These are phyloP conservation scores for Saccopteryx bilineata DNA, from an alignment of 2,113 vertebrate genomes.

Conservation along the genomic window DNA sequence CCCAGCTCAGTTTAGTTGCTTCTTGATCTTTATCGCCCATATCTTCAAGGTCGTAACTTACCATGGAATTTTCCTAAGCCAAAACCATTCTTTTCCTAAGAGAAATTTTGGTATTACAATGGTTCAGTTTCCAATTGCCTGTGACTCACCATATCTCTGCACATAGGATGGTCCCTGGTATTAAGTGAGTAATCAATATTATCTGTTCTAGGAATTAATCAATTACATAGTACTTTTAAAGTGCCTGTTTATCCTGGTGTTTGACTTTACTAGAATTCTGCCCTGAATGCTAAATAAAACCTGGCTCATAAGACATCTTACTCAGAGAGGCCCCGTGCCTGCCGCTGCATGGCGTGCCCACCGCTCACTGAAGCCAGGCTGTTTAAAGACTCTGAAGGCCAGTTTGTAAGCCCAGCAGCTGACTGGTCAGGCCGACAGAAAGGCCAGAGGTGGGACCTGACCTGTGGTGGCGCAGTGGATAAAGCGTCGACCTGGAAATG, in stretches of 20 bases:
- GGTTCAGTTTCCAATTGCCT: not conserved
- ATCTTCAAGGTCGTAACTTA: not conserved
- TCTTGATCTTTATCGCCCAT: not conserved
- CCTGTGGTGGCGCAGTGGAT: too few species aligned
- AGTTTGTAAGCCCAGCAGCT: not conserved
- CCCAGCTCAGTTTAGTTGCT: not conserved
- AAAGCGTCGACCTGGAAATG: too few species aligned
- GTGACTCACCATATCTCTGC: not conserved
- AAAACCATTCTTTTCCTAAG: not conserved
- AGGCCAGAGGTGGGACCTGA: not conserved
- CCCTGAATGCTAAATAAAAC: not conserved
- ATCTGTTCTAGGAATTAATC: not conserved
- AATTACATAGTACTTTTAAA: not conserved
- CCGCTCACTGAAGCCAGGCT: not conserved
- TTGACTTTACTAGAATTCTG: not conserved
- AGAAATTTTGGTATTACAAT: not conserved
- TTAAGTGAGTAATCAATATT: not conserved
- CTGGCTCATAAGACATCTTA: not conserved
- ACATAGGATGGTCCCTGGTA: not conserved
- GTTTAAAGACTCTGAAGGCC: not conserved
- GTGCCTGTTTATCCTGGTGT: not conserved
- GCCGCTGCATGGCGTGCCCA: not conserved
- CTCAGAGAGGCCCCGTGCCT: not conserved
- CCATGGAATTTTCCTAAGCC: not conserved
- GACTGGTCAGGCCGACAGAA: accelerated